Evolutionary conservation across 2,113 vertebrate genomes (phyloP).

Genomic region (Hydrochoerus hydrochaeris): DNA sequence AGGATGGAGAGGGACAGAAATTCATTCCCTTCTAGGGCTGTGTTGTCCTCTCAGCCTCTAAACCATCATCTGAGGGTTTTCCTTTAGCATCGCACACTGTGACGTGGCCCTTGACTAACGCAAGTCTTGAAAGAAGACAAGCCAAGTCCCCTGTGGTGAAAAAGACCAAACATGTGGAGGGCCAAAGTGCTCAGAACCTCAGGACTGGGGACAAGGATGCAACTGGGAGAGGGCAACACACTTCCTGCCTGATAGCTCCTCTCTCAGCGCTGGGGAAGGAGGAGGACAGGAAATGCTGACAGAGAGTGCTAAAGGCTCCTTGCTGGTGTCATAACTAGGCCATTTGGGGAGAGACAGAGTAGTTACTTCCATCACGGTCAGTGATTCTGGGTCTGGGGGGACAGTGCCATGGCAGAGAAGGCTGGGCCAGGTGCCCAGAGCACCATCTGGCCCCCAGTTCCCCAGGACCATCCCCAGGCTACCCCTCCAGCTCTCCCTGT

Average conservation of each 20-base stretch:
- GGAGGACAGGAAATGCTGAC: not conserved
- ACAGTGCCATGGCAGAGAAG: fast-evolving
- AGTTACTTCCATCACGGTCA: not conserved
- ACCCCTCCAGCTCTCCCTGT: not conserved
- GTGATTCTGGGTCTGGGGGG: not conserved
- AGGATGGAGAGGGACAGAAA: not conserved
- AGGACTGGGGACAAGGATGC: not conserved
- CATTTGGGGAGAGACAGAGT: not conserved
- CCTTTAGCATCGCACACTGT: not conserved
- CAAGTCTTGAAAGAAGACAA: not conserved
- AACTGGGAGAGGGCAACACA: not conserved
- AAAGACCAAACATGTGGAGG: not conserved
- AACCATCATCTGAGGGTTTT: not conserved
- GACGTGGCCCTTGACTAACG: too few relatives aligned
- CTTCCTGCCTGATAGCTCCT: not conserved
- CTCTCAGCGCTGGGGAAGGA: too few relatives aligned
- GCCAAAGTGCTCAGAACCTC: not conserved
- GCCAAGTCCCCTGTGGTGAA: not conserved
- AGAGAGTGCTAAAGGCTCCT: too few relatives aligned
- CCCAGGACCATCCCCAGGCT: not conserved
- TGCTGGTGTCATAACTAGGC: too few relatives aligned
- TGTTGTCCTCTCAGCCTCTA: not conserved
- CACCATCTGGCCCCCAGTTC: not conserved
- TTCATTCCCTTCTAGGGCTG: not conserved
- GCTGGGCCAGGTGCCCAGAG: not conserved